These are phyloP conservation scores for Taurulus bubalis DNA, from an alignment of 2,113 vertebrate species.

Conservation along the genomic window DNA sequence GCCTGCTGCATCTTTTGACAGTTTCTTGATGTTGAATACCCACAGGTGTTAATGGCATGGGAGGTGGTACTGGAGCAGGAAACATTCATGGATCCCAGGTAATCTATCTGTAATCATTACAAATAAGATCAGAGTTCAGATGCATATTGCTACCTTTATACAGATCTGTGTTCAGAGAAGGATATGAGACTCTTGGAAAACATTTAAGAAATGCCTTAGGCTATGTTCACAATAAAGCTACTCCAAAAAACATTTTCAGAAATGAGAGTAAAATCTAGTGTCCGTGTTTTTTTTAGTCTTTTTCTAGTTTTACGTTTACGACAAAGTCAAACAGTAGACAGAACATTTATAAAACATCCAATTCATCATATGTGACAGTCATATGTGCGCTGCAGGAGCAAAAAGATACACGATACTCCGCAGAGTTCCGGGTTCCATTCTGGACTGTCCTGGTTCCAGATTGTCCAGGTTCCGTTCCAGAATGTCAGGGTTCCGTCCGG, in stretches of 20 bases:
- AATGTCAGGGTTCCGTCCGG: too few species aligned
- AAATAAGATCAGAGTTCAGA: not conserved
- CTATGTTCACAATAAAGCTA: not conserved
- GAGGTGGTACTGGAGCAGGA: constrained; percentile 87
- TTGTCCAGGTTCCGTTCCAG: too few species aligned
- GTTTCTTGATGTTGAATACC: constrained; percentile 53
- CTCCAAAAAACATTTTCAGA: not conserved
- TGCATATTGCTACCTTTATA: not conserved
- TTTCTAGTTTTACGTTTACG: too few species aligned
- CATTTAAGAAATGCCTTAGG: not conserved
- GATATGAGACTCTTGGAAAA: not conserved
- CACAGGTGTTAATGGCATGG: constrained; percentile 87
- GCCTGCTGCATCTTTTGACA: constrained; percentile 11
- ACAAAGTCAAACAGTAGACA: not conserved
- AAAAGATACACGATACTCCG: too few species aligned
- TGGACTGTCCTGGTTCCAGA: too few species aligned
- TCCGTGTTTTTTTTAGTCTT: not conserved
- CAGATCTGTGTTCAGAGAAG: not conserved
- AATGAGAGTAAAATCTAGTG: not conserved
- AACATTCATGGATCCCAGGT: constrained; percentile 93
- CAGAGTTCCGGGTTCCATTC: too few species aligned
- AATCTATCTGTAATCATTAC: constrained; percentile 52
- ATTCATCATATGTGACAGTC: not conserved
- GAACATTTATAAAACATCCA: not conserved
- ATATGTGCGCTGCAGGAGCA: too few species aligned